A percentile compares a stretch with the other conserved stretches of the same genome.
phyloP scores from a whole-genome alignment of 2,888 invertebrate genomes.

The Nephrotoma guestfalica region DNA sequence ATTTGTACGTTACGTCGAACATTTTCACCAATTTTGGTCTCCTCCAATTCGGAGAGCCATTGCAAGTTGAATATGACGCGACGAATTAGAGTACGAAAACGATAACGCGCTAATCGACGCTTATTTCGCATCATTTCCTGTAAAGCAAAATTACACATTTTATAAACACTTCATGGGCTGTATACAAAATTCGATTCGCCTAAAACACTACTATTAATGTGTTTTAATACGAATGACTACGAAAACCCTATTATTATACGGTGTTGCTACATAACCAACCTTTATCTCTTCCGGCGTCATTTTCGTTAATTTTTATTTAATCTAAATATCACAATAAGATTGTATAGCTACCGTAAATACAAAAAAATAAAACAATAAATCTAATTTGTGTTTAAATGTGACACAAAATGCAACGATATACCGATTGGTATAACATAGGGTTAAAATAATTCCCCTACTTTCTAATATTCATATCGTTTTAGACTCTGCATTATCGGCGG shows the following conservation, averaged over 20 bases:
- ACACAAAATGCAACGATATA: background rate
- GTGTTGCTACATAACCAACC: background rate
- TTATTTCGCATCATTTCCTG: slow-evolving; percentile 11
- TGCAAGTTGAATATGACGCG: slow-evolving; percentile 37
- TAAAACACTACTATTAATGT: background rate
- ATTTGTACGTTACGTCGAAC: slow-evolving; percentile 41
- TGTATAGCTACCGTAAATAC: too few relatives aligned
- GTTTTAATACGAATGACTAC: background rate
- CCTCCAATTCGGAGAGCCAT: slow-evolving; percentile 38
- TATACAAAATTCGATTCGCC: background rate
- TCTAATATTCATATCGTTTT: background rate
- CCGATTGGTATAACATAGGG: background rate
- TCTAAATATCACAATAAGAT: background rate
- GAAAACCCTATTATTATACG: background rate
- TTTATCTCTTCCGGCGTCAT: background rate
- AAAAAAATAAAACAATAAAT: too few relatives aligned
- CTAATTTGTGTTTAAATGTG: too few relatives aligned
- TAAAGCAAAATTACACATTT: background rate
- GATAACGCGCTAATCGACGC: slow-evolving; percentile 36
- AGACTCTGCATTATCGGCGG: background rate
- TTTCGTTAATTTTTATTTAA: background rate
- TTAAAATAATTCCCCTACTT: background rate
- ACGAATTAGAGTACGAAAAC: slow-evolving; percentile 41
- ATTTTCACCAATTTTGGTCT: slow-evolving; percentile 26
- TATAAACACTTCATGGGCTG: background rate